Evolutionary conservation across 2,888 invertebrate species (phyloP).

Genomic region (Mechanitis messenoides): DNA sequence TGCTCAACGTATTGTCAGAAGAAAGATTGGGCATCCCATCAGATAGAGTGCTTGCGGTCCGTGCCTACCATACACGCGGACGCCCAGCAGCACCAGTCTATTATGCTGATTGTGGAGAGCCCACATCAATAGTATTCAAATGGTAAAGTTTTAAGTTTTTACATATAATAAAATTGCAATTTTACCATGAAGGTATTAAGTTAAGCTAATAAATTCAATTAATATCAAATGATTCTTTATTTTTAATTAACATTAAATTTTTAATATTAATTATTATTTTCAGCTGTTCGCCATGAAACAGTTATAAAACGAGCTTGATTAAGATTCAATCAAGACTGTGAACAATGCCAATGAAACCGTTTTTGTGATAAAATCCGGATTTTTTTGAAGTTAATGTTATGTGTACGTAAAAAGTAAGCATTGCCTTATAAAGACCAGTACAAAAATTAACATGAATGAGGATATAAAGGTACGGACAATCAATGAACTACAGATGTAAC

Average conservation of each 20-base stretch:
- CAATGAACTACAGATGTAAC: too few species aligned
- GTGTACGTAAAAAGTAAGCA: too few species aligned
- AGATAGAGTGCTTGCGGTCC: slow-evolving; percentile 87
- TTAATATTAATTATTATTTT: background rate
- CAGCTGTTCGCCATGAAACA: slow-evolving; percentile 8
- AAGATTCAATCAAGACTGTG: background rate
- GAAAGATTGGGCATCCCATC: slow-evolving; percentile 91
- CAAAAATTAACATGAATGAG: too few species aligned
- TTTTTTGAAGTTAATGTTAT: too few species aligned
- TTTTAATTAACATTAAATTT: background rate
- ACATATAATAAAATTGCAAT: too few species aligned
- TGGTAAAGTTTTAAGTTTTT: slow-evolving; percentile 21
- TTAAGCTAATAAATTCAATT: too few species aligned
- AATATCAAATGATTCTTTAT: too few species aligned
- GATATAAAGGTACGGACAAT: too few species aligned
- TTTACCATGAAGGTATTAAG: too few species aligned
- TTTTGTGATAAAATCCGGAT: background rate
- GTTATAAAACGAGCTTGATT: slow-evolving; percentile 10
- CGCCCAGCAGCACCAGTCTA: slow-evolving; percentile 80
- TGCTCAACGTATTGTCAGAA: slow-evolving; percentile 94
- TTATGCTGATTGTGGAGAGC: slow-evolving; percentile 91
- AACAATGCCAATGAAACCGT: background rate
- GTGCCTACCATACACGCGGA: slow-evolving; percentile 73
- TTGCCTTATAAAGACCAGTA: too few species aligned
- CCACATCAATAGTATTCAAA: slow-evolving; percentile 71